Evolutionary conservation across 2,113 vertebrate species (phyloP), one percentile per base, ranked within the genome.

Genomic region (Columba janthina): DNA sequence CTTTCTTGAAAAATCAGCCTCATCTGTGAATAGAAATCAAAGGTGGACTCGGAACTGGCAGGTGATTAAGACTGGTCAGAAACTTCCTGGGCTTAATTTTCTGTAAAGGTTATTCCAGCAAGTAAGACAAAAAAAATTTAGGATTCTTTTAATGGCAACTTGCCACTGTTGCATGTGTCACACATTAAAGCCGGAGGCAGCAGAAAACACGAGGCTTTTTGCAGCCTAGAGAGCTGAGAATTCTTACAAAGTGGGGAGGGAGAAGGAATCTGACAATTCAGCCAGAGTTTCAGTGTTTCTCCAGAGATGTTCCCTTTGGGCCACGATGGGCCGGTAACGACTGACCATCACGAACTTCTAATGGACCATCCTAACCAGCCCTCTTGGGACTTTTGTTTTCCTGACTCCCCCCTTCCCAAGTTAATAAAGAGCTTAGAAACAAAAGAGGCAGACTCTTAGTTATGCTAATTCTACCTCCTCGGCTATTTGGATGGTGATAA

Each of bases 401-500:
- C 67, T 54, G 85, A 65, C 92, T 94, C 94, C 85, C 85, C 90
- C 92, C 79, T 84, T 85, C 77, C 60, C 84, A 84, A 96, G 90
- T 72, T 94, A 93, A 97, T 96, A 91, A 83, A 88, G 67, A 80
- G 36, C 77, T 96, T 84, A 96, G 92, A 94, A 97, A 92, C 94
- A 94, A 93, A 87, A 96, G 89, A 72, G 44, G 42, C 80, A 92
- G 90, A 61, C 87, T 94, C 90, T 95, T 71, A 96, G 96, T 94
- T 74, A 97, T 96, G 97, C 90, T 96, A 94, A 97, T 97, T 93
- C 95, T 90, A 88, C 61, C 86, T 91, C 92, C 58, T 66, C 12
- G 72, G 73, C 94, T 93, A 94, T 87, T 90, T 80, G 88, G 79
- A 95, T 89, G 87, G 91, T 79, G 92, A 95, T 66, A 85, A 74